Base-by-base conservation (phyloP, 2,797 vertebrate genomes). In the Amphiprion clarkii region DNA sequence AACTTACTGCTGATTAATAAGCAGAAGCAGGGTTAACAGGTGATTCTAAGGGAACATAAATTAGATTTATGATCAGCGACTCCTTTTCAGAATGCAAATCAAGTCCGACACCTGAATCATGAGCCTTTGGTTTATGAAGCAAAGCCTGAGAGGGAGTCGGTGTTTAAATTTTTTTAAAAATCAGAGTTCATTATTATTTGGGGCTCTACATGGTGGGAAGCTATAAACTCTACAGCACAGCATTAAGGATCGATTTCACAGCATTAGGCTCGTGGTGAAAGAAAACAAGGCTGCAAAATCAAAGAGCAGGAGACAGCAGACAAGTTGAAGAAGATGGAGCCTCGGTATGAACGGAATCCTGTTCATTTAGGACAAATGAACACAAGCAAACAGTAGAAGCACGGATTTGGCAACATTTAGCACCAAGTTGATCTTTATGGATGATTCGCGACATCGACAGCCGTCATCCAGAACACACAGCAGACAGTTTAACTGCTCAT, bases 21-120 rank as follows among this genome's bases (percentile, higher is more conserved):
- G 89, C 91, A 85, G 76, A 90, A 92, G 88, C 87, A 31, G 67
- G 44, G 63, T 85, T 89, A 88, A 79, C 52, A 67, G 9, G 61
- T 75, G 67, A 74, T 78, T 86, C 55, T 83, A 79, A 52, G 29
- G 19, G 11, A 74, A 13, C 25, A 68, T 59, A 74, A 40, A 79
- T 75, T 63, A 78, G 9, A 71, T 77, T 70, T 12, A 74, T 70
- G 52, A 77, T 81, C 39, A 81, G 61, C 1, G 3, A 77, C 71
- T 74, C 75, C 48, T 67, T 77, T 61, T 70, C 39, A 86, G 66
- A 71, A 76, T 72, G 12, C 57, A 77, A 69, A 61, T 78, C 23
- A 83, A 57, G 31, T 66, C 52, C 69, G 56, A 16, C 60, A 71
- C 67, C 11, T 63, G 60, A 66, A 54, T 67, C 25, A 59, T 63